Conservation (phyloP, 2,797 vertebrate genomes). For the Ataeniobius toweri region DNA sequence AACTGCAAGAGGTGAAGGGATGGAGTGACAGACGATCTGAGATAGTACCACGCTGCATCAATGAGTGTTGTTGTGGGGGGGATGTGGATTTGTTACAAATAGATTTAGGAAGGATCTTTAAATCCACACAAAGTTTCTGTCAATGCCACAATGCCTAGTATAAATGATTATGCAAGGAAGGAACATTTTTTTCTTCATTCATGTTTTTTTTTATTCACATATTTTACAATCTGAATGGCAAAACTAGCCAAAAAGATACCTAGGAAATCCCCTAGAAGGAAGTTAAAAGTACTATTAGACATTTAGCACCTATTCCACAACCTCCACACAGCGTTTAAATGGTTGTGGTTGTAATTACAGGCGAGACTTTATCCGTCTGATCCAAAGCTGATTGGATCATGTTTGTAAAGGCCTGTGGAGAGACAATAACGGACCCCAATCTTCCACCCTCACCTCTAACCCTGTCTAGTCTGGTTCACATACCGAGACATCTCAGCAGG, state of each 20-base stretch:
- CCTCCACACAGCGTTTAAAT: conserved; percentile 1
- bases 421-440: conserved; percentile 6
- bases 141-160: background rate
- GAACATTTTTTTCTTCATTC: background rate
- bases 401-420: conserved; percentile 12
- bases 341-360: conserved; percentile 14
- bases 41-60: background rate
- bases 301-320: background rate
- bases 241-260: background rate
- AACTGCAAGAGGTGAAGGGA: background rate
- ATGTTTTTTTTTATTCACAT: background rate
- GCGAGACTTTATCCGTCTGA: conserved; percentile 33
- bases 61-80: background rate
- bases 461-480: background rate
- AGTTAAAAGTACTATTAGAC: background rate
- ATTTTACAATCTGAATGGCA: background rate
- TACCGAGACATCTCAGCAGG: conserved; percentile 28
- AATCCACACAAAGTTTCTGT: background rate
- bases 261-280: background rate
- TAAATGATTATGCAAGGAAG: background rate
- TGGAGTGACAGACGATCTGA: background rate
- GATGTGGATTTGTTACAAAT: background rate
- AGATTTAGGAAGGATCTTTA: background rate
- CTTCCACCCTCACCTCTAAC: background rate
- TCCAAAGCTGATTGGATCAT: conserved; percentile 29